These are phyloP conservation scores for Gnatocerus cornutus DNA, from an alignment of 2,888 invertebrate species.

Conservation along the genomic window DNA sequence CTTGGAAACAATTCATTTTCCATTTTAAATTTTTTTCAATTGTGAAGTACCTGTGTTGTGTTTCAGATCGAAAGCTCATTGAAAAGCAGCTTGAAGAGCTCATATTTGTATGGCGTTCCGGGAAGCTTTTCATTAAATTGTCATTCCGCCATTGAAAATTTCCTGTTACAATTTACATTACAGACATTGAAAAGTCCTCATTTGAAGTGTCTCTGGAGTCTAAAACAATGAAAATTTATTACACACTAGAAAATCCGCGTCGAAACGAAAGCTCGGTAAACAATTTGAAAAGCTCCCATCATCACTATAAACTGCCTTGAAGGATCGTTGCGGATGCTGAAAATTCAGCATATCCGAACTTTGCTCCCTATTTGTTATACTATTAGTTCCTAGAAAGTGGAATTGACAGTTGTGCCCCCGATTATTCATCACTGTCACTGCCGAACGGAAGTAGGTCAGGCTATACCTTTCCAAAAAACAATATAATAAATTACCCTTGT, in stretches of 20 bases:
- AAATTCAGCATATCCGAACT: constrained; percentile 35
- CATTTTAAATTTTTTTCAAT: too few species aligned
- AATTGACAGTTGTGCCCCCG: constrained; percentile 43
- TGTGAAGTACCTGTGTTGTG: too few species aligned
- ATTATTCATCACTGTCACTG: constrained; percentile 44
- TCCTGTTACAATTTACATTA: constrained; percentile 2
- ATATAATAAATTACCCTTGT: constrained; percentile 34
- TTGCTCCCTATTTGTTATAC: constrained; percentile 43
- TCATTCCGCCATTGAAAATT: background rate
- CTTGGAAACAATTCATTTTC: too few species aligned
- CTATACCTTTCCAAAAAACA: constrained; percentile 35
- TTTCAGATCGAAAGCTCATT: background rate
- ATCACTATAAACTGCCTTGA: constrained; percentile 20
- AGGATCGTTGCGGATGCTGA: constrained; percentile 9
- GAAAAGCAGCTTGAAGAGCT: background rate
- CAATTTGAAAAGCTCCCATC: constrained; percentile 22
- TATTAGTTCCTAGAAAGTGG: constrained; percentile 42
- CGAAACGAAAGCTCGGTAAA: constrained; percentile 6
- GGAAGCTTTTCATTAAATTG: background rate
- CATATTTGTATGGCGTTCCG: background rate
- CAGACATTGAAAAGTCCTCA: background rate
- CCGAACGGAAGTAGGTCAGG: constrained; percentile 33
- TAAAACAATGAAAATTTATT: constrained; percentile 4
- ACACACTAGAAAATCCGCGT: background rate
- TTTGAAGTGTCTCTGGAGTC: background rate